Base-by-base conservation (phyloP, 2,797 vertebrate species). In the Amphiprion clarkii region DNA sequence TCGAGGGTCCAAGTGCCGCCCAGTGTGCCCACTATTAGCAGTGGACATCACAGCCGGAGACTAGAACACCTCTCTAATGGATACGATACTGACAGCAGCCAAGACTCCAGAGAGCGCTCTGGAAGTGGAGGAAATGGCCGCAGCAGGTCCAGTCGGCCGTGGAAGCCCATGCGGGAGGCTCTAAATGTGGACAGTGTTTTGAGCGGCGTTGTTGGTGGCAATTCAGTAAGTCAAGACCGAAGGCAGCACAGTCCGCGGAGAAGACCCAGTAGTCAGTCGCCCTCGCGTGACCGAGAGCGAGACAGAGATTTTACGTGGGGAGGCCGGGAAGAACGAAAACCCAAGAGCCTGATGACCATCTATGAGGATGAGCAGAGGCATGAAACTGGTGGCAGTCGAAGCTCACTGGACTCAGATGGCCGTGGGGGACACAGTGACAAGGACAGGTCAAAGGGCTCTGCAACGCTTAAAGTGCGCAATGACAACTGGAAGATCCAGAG, bases 151-250 rank as follows among this genome's bases (percentile, higher is more conserved):
- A 93, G 88, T 66, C 89, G 93, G 17, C 93, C 92, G 0, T 99
- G 98, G 98, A 97, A 95, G 66, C 98, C 98, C 1, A 96, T 94
- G 95, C 87, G 98, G 23, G 97, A 99, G 84, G 97, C 91, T 0
- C 85, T 99, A 1, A 99, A 99, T 0, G 98, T 99, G n/a, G 98
- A 99, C 88, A 99, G 97, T 4, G 92, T 99, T 80, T 88, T 98
- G 57, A 95, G 87, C 0, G 93, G 93, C 10, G 74, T 85, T 31
- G 46, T 52, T 0, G 68, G 54, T 0, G 68, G 69, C 36, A 62
- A 54, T 7, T 17, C 49, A 0, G 31, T 3, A 0, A 71, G 46
- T 63, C 76, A 81, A 9, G 95, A 96, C 49, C 94, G 85, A 40
- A 92, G 88, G 52, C 96, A 95, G 44, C 94, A 94, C 8, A 96